Percentiles rank a stretch among this genome's conserved stretches.
Evolutionary conservation across 2,888 invertebrate genomes (phyloP).

Genomic region (Hololepta plana): DNA sequence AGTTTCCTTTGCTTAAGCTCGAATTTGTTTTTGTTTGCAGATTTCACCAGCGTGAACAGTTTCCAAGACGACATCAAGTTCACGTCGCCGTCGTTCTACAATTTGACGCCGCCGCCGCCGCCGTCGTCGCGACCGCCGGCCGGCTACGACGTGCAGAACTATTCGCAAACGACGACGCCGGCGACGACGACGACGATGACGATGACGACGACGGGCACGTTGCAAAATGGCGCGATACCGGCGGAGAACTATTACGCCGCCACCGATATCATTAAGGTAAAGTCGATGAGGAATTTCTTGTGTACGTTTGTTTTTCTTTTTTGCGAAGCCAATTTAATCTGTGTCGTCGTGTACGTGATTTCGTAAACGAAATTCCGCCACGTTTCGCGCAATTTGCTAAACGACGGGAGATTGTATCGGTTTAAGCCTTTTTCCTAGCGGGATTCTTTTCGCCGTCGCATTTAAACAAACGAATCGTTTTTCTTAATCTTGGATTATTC

Average conservation of each 20-base stretch:
- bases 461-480: too few species aligned
- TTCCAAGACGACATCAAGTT: conserved; percentile 36
- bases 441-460: too few species aligned
- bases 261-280: conserved; percentile 56
- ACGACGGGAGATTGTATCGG: too few species aligned
- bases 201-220: conserved; percentile 15
- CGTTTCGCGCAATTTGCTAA: too few species aligned
- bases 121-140: conserved; percentile 28
- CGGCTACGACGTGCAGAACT: conserved; percentile 29
- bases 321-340: too few species aligned
- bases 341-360: too few species aligned
- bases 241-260: conserved; percentile 57
- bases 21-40: conserved; percentile 21
- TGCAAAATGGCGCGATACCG: conserved; percentile 15
- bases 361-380: too few species aligned
- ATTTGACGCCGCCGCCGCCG: conserved; percentile 31
- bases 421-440: too few species aligned
- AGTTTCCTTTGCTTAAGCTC: neutral
- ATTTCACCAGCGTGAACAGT: conserved; percentile 36
- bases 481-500: too few species aligned
- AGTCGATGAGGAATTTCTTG: too few species aligned
- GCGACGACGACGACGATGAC: conserved; percentile 19
- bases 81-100: conserved; percentile 29
- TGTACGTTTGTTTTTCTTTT: too few species aligned
- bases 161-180: conserved; percentile 22